Conservation (phyloP, 2,888 invertebrate genomes). For the Campaea margaritaria region DNA sequence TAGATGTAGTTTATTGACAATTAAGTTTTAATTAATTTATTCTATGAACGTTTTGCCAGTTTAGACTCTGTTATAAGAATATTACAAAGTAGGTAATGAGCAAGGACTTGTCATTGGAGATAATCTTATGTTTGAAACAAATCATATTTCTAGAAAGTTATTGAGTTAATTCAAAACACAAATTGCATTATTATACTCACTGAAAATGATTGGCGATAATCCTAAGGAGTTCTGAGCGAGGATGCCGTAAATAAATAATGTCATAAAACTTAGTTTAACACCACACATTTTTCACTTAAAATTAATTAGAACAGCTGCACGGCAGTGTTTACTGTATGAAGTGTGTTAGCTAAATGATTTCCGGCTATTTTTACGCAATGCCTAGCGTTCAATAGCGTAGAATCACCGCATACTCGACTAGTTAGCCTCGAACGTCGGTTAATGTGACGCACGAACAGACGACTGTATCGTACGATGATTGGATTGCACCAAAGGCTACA, state of each 20-base stretch:
- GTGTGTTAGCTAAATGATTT: constrained; percentile 38
- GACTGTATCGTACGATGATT: constrained; percentile 52
- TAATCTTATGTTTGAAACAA: not conserved
- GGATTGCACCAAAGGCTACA: no score
- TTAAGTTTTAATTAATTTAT: no score
- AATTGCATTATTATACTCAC: constrained; percentile 62
- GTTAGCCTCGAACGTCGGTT: constrained; percentile 11
- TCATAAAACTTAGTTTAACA: constrained; percentile 56
- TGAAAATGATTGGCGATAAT: constrained; percentile 77
- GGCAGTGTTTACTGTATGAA: constrained; percentile 21
- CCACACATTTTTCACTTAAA: constrained; percentile 56
- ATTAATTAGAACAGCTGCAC: constrained; percentile 24
- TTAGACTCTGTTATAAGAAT: no score
- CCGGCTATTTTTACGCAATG: constrained; percentile 44
- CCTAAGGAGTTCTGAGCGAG: constrained; percentile 68
- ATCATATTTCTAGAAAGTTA: constrained; percentile 12
- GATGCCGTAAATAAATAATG: constrained; percentile 63
- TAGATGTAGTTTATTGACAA: no score
- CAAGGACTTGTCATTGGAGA: not conserved
- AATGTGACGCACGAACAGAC: constrained; percentile 31
- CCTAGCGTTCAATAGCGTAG: constrained; percentile 20
- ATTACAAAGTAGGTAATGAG: not conserved
- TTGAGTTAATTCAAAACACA: constrained; percentile 23
- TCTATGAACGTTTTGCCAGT: no score
- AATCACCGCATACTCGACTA: constrained; percentile 25